Conservation (phyloP, 2,888 invertebrate species). For the Luffia ferchaultella region DNA sequence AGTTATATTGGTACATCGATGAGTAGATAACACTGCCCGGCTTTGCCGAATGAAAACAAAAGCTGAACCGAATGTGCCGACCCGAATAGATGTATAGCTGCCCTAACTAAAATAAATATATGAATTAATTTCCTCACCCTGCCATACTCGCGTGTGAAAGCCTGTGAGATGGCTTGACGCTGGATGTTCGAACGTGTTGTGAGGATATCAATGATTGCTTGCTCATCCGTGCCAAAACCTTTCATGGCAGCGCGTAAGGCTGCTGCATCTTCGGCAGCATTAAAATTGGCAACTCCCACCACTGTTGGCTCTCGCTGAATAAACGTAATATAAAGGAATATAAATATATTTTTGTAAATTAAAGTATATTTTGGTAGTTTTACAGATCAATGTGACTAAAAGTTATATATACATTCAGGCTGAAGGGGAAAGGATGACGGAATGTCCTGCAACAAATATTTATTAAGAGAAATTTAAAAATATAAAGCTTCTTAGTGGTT, state of each 20-base stretch:
- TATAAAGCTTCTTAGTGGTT: background rate
- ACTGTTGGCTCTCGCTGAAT: constrained; percentile 65
- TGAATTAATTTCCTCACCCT: too few species aligned
- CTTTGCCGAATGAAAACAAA: too few species aligned
- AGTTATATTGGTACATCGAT: too few species aligned
- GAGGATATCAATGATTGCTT: constrained; percentile 77
- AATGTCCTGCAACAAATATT: too few species aligned
- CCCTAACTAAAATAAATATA: too few species aligned
- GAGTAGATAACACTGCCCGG: too few species aligned
- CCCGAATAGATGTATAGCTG: too few species aligned
- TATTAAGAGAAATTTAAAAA: too few species aligned
- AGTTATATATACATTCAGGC: background rate
- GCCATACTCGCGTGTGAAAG: constrained; percentile 67
- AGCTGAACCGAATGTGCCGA: too few species aligned
- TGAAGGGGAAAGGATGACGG: too few species aligned
- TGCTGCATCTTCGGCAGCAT: constrained; percentile 71
- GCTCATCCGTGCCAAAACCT: constrained; percentile 80
- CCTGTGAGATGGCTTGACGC: constrained; percentile 72
- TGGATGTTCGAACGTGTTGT: constrained; percentile 74
- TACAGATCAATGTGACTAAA: background rate
- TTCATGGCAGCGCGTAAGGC: constrained; percentile 75
- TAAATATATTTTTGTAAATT: too few species aligned
- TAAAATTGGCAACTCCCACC: constrained; percentile 64
- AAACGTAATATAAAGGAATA: background rate
- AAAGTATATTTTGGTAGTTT: too few species aligned